Evolutionary conservation across 2,797 vertebrate species (phyloP), one percentile per base, ranked within the genome.

Genomic region (Pitangus sulphuratus): DNA sequence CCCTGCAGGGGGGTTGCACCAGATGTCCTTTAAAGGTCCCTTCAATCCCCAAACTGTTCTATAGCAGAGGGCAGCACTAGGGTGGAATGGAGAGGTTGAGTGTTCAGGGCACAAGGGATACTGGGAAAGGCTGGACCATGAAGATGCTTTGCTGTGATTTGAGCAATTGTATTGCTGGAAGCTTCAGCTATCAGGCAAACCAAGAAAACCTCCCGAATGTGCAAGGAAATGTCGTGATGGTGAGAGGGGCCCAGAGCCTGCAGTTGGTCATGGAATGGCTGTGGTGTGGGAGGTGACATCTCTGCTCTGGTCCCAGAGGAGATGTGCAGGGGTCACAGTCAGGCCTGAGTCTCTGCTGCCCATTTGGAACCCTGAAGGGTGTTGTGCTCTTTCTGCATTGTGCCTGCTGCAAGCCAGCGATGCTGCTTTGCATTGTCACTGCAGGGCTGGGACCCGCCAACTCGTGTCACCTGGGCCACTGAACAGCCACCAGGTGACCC

Each of bases 251-350:
- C 28, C 2, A 7, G 58, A 72, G 54, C 21, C 56, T 84, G 51
- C 15, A 12, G 39, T 28, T 40, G 60, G 31, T 28, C 33, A 6
- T 7, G 39, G 76, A 39, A 57, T 4, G 37, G 51, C 62, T 31
- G 64, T 0, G 2, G 11, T 6, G 31, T 12, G 37, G 33, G 40
- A 83, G 44, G 40, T 54, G 68, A 30, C n/a, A 39, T 2, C 50
- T 44, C 39, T 50, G 75, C 47, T n/a, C n/a, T 37, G 40, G 26
- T 9, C 37, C 35, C 16, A 15, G 37, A 11, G 68, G 33, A 39
- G 44, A 21, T 0, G 1, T 16, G 33, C 64, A 53, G 69, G 53
- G 61, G 21, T 45, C 0, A 0, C 9, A 26, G 30, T 33, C 15
- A 21, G 72, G 56, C 18, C n/a, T 48, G 69, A 28, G 33, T 35